These are phyloP conservation scores for Propithecus perrieri DNA, from an alignment of 2,797 vertebrate species.

Conservation along the genomic window DNA sequence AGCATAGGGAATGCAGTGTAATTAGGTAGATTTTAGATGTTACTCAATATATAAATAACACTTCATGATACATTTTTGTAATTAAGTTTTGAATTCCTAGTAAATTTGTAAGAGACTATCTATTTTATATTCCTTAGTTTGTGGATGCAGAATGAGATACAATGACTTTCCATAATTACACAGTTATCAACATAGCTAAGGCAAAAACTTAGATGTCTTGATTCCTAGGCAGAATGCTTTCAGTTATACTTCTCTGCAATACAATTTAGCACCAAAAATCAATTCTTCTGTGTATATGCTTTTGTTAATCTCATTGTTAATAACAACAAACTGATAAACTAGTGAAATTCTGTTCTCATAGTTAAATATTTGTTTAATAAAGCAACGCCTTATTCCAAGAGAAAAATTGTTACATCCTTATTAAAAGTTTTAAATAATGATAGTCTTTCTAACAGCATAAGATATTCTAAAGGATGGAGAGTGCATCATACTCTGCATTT, in stretches of 20 bases:
- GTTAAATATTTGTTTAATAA: constrained; percentile 32
- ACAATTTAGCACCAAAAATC: neutral
- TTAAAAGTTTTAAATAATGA: constrained; percentile 38
- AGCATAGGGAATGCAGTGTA: neutral
- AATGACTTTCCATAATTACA: neutral
- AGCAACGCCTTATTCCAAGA: neutral
- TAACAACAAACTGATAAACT: neutral
- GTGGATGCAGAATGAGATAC: neutral
- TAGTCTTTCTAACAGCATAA: neutral
- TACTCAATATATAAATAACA: neutral
- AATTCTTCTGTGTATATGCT: neutral
- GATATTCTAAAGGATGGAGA: neutral
- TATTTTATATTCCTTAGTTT: neutral
- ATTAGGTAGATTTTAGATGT: neutral
- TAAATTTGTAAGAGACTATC: neutral
- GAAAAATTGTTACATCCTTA: neutral
- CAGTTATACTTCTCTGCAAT: neutral
- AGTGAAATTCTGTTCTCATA: neutral
- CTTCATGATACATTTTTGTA: neutral
- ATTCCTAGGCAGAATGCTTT: neutral
- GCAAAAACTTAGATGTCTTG: neutral
- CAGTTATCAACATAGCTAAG: neutral
- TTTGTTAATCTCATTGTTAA: neutral
- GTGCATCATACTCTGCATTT: neutral
- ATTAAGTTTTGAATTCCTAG: neutral